Conservation (phyloP, 2,113 vertebrate species). For the Ploceus nigricollis region DNA sequence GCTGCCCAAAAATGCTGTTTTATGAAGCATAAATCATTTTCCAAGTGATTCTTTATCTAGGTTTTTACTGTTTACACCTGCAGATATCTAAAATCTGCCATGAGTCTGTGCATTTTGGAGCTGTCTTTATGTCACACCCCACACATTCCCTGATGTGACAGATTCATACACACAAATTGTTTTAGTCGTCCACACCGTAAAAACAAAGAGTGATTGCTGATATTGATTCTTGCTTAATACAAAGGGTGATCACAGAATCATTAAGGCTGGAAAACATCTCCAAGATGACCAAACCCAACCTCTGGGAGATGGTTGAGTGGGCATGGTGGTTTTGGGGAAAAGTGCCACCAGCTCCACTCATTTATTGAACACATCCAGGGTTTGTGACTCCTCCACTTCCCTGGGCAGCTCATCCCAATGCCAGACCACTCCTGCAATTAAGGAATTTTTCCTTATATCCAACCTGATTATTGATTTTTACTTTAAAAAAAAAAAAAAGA, state of each 20-base stretch:
- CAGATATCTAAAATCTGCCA: not conserved
- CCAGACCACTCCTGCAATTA: not conserved
- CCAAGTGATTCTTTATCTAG: not conserved
- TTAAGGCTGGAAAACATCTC: not conserved
- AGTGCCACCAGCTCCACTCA: not conserved
- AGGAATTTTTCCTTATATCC: not conserved
- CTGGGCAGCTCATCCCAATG: not conserved
- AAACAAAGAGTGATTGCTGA: not conserved
- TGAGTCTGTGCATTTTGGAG: not conserved
- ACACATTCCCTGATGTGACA: not conserved
- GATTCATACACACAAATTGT: accelerated
- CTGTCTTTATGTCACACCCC: not conserved
- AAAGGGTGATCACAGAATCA: not conserved
- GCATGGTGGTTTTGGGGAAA: accelerated
- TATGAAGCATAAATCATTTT: not conserved
- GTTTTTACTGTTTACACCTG: not conserved
- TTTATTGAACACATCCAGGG: not conserved
- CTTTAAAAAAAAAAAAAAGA: not conserved
- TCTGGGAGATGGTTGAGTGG: not conserved
- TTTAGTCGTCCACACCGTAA: not conserved
- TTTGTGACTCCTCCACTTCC: not conserved
- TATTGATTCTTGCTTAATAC: not conserved
- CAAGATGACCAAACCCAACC: not conserved
- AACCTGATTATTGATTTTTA: not conserved
- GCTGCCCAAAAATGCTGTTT: not conserved